phyloP scores from a whole-genome alignment of 2,888 invertebrate species.

The Pelosia muscerda region DNA sequence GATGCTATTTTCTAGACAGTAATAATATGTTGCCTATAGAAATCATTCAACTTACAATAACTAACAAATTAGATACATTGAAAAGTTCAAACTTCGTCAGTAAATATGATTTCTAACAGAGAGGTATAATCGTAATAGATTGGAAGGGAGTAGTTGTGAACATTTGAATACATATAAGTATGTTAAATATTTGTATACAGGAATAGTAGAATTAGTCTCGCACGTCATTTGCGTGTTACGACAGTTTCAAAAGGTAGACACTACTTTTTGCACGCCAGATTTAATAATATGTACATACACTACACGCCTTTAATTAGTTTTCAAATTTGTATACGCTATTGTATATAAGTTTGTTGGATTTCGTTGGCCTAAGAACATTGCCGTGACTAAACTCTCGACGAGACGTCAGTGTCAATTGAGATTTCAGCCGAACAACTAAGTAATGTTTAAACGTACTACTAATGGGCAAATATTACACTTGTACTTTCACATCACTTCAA shows the following conservation, averaged over 20 bases:
- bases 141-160: slow-evolving; percentile 25
- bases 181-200: slow-evolving; percentile 40
- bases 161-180: slow-evolving; percentile 28
- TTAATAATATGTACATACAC: slow-evolving; percentile 48
- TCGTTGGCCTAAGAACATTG: slow-evolving; percentile 35
- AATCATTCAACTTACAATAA: background rate
- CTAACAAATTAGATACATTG: background rate
- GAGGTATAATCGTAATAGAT: background rate
- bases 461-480: no score
- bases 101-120: background rate
- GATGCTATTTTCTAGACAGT: no score
- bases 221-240: slow-evolving; percentile 47
- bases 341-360: slow-evolving; percentile 38
- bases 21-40: no score
- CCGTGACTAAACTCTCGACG: slow-evolving; percentile 32
- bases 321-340: slow-evolving; percentile 48
- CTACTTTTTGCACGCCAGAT: slow-evolving; percentile 46
- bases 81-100: background rate
- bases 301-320: slow-evolving; percentile 44
- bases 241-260: slow-evolving; percentile 50
- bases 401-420: slow-evolving; percentile 16
- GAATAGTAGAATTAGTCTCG: slow-evolving; percentile 42
- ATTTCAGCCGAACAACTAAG: slow-evolving; percentile 6
- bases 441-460: background rate
- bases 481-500: no score